Base-by-base conservation (phyloP, 2,888 invertebrate species). In the Timema cristinae region DNA sequence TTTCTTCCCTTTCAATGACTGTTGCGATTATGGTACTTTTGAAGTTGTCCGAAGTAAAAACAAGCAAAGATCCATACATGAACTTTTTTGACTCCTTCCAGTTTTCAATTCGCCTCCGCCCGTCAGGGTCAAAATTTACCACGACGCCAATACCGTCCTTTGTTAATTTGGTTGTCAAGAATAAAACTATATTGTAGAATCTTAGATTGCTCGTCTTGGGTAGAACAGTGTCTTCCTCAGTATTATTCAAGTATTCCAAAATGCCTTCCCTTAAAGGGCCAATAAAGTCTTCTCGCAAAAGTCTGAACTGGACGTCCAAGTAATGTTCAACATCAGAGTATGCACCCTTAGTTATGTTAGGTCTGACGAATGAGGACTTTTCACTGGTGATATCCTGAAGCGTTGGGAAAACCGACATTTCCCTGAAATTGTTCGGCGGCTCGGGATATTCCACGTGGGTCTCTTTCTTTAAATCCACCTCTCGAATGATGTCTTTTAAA, bases 231-330 rank as follows among this genome's bases (percentile, higher is more conserved):
- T 71, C 72, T 71, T 81, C 81, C 73, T 82, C 83, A 54, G 77
- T 76, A 9, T 85, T 82, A 75, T 86, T 84, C 75, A 84, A 79
- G 77, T 86, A 88, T 78, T 85, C 83, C 75, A 80, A 79, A 80
- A 92, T 85, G 73, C 90, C 91, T 78, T 89, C 86, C 52, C 91
- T 82, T 47, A 95, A 79, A 0, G 94, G 92, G 16, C 86, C 84
- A 52, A 92, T 85, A 79, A 91, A 93, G 81, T 95, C 95, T 83
- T 95, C 93, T 52, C 92, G 83, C 68, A 95, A 79, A 51, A 94
- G 83, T 54, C 90, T 86, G 78, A 92, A 93, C 76, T 74, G 94
- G n/a, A 90, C 83, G 77, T 92, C 91, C 48, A 95, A 82, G 79
- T 95, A 95, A 78, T 93, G 88, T 66, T 89, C 85, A 1, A 90